Evolutionary conservation across 2,888 invertebrate genomes (phyloP), one percentile per base, ranked within the genome.

Genomic region (Rapana venosa): DNA sequence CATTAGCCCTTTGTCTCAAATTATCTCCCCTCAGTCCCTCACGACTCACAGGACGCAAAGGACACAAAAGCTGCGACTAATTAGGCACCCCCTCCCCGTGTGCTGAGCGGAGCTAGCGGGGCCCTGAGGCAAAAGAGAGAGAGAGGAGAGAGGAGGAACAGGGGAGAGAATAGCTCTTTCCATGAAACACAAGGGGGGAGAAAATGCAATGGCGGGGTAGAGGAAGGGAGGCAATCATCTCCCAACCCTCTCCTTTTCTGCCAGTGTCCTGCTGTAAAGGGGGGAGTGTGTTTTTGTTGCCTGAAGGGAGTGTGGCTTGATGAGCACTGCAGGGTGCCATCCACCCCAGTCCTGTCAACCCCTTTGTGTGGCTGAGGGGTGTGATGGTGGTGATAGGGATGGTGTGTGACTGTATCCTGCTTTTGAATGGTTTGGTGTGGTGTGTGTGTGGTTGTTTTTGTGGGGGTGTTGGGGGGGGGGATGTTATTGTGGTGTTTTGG

Each of bases 281-380:
- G 74, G 70, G 89, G 85, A 84, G 56, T 74, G 26, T 74, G 74
- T 85, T 84, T 66, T 85, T 61, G 84, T 85, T 66, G 84, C 89
- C 84, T 74, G 70, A 74, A 89, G 89, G 89, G 70, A 35, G n/a
- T 6, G 56, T 20, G 26, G 84, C 70, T 89, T 89, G 89, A 85
- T 56, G 83, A 83, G 47, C 84, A 26, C n/a, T 0, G 61, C 83
- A 58, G 35, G 66, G 86, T 30, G 86, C 30, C 11, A 20, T 17
- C 35, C 36, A 20, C 13, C 22, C 15, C 79, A 20, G 26, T 35
- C 87, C 61, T 74, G 87, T 87, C 87, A 77, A 87, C 74, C 87
- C n/a, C 70, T 87, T 58, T 85, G 84, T 85, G 30, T 58, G 58
- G 30, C 84, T 22, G 74, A 15, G 13, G 30, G 0, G 84, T 85